A percentile compares a stretch with the other conserved stretches of the same genome.
phyloP scores from a whole-genome alignment of 2,797 vertebrate genomes.

The Neoniphon sammara region DNA sequence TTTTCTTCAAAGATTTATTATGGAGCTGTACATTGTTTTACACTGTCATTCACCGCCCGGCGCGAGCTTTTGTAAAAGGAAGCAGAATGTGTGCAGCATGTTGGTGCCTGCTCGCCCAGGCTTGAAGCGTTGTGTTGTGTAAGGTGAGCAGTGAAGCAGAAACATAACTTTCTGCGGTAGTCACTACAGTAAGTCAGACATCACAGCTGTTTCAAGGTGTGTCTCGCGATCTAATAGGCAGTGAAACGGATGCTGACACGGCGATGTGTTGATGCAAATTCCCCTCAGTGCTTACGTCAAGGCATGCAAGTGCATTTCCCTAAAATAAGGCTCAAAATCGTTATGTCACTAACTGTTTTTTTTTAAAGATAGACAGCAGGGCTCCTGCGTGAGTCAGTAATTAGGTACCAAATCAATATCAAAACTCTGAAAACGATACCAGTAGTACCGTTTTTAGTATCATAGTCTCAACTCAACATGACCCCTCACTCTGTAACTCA shows the following conservation, averaged over 20 bases:
- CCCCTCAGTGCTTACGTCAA: constrained; percentile 35
- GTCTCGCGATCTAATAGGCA: constrained; percentile 8
- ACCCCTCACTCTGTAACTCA: no score
- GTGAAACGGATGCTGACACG: constrained; percentile 44
- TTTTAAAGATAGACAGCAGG: background rate
- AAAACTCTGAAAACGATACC: no score
- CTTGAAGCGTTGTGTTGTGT: background rate
- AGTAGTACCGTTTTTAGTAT: no score
- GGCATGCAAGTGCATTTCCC: constrained; percentile 31
- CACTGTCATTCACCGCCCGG: constrained; percentile 11
- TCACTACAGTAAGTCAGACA: constrained; percentile 23
- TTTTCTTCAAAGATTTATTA: background rate
- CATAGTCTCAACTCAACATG: no score
- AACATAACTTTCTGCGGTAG: background rate
- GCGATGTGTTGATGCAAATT: constrained; percentile 33
- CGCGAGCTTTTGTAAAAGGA: constrained; percentile 6
- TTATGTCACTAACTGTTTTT: constrained; percentile 18
- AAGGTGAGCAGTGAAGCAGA: constrained; percentile 34
- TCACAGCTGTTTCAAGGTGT: constrained; percentile 49
- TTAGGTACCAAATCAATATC: no score
- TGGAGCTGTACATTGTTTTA: background rate
- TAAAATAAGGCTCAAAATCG: background rate
- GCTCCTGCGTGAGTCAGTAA: background rate
- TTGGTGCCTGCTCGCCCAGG: constrained; percentile 17
- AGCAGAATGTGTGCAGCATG: background rate